Evolutionary conservation across 2,113 vertebrate species (phyloP), one percentile per base, ranked within the genome.

Genomic region (Phodopus roborovskii): DNA sequence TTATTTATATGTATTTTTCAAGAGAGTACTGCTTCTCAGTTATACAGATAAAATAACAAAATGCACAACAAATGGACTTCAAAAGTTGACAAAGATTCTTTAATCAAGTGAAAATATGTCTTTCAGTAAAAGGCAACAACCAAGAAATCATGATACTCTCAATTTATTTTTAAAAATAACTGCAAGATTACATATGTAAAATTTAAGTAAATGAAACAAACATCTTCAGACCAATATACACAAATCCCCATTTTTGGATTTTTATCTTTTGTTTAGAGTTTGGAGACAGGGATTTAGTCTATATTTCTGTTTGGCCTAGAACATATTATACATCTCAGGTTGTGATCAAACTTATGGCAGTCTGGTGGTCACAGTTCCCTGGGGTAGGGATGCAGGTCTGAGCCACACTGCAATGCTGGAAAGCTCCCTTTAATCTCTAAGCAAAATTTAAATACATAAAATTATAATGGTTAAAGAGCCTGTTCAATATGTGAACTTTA

Each of bases 1-100:
- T 88, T 71, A 88, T 62, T 90, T 96, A 85, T 78, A 33, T 45
- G 71, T 70, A 83, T 83, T 96, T 95, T 91, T 17, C 26, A 90
- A 95, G 91, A 92, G 7, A 82, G 64, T 4, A 73, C n/a, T 95
- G 12, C 60, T 82, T 97, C 71, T 10, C 28, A 90, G 36, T 85
- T 88, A 33, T n/a, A 58, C 30, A 5, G 10, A 33, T 24, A 71
- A 79, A 92, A 79, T 68, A 70, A 39, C 10, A 68, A 94, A 93
- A 96, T 81, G 58, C 0, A 73, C 4, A 70, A 81, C 58, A 17
- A 36, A 1, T 30, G 17, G 22, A 17, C 30, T 81, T 88, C 56
- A 73, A 97, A 88, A 90, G 33, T 77, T 85, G 53, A 78, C 68
- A 78, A 92, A 75, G 36, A 28, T 90, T 87, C 30, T 86, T 84